These are phyloP conservation scores for Eutolmus rufibarbis DNA, from an alignment of 2,888 invertebrate species.

Conservation along the genomic window DNA sequence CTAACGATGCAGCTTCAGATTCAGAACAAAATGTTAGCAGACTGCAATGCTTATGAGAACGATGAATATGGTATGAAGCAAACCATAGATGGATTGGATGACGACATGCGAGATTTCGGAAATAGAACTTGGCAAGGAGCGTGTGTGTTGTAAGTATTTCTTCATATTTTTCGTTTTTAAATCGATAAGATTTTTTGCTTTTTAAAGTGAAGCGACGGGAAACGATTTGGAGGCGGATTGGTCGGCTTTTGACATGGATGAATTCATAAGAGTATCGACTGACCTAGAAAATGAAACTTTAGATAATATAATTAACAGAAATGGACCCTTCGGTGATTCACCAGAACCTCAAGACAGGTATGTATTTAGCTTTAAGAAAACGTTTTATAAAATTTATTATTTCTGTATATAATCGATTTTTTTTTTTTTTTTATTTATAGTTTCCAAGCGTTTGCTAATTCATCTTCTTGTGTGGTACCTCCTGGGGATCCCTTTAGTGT, in stretches of 20 bases:
- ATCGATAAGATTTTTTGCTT: not conserved
- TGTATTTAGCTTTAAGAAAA: not conserved
- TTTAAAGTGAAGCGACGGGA: not conserved
- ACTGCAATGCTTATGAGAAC: slow-evolving; percentile 58
- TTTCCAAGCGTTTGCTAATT: not conserved
- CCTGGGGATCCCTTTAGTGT: not conserved
- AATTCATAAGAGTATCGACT: not conserved
- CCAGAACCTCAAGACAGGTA: not conserved
- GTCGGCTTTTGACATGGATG: not conserved
- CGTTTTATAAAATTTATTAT: no score
- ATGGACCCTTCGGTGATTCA: not conserved
- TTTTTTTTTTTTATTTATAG: not conserved
- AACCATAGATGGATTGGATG: not conserved
- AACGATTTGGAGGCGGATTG: not conserved
- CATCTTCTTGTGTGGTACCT: not conserved
- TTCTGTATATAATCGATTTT: not conserved
- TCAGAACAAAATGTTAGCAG: slow-evolving; percentile 59
- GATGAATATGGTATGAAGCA: not conserved
- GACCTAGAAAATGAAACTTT: not conserved
- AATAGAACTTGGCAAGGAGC: not conserved
- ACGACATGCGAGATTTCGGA: not conserved
- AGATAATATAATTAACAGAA: not conserved
- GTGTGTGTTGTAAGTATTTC: not conserved
- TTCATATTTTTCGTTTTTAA: not conserved
- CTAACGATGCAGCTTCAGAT: slow-evolving; percentile 55